phyloP scores from a whole-genome alignment of 2,113 vertebrate species.

The Lophochroa leadbeateri region DNA sequence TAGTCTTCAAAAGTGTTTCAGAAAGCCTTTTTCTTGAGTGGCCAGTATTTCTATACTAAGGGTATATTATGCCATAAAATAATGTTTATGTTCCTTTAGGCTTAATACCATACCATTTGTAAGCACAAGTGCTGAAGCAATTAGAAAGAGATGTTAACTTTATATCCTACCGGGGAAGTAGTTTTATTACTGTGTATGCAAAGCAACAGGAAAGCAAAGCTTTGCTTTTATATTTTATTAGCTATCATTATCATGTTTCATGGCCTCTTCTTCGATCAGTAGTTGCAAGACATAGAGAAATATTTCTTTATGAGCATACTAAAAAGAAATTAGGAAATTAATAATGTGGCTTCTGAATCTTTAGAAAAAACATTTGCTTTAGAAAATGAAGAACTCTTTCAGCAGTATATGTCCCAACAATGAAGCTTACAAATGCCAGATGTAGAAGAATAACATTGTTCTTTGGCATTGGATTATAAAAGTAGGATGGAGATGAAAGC shows the following conservation, averaged over 20 bases:
- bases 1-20: neutral
- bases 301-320: neutral
- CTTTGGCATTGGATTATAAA: neutral
- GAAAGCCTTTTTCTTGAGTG: neutral
- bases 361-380: neutral
- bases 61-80: constrained; percentile 10
- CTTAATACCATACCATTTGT: constrained; percentile 33
- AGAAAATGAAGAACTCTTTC: neutral
- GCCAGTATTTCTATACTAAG: constrained; percentile 7
- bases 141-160: constrained; percentile 51
- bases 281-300: constrained; percentile 2
- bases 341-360: neutral
- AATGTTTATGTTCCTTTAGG: constrained; percentile 41
- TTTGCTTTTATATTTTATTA: constrained; percentile 53
- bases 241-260: constrained; percentile 10
- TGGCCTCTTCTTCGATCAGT: neutral
- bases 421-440: neutral
- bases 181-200: constrained; percentile 45
- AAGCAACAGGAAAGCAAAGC: constrained; percentile 45
- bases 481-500: neutral
- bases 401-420: neutral
- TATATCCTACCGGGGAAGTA: constrained; percentile 35
- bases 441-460: neutral
- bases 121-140: constrained; percentile 32
- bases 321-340: constrained; percentile 28